phyloP scores from a whole-genome alignment of 2,797 vertebrate species.

The Diglossa cyanea region DNA sequence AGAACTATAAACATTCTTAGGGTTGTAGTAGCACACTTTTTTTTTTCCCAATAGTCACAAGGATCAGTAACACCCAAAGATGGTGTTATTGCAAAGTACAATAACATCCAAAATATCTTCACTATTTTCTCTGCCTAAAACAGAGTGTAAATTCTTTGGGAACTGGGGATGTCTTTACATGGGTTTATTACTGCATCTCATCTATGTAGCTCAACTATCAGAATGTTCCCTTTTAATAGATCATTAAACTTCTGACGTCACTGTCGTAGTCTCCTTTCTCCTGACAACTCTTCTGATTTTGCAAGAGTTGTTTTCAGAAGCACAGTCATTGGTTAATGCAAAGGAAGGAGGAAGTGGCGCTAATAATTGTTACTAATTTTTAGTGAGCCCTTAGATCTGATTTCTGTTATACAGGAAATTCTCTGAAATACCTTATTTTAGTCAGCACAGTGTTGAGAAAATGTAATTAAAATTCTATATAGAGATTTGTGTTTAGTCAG shows the following conservation, averaged over 20 bases:
- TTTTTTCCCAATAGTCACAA: accelerated
- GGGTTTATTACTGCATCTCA: neutral
- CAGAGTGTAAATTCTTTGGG: neutral
- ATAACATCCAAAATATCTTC: neutral
- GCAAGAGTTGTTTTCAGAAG: neutral
- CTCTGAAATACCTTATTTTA: neutral
- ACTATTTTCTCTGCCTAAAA: neutral
- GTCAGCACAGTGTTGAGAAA: neutral
- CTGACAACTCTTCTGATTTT: neutral
- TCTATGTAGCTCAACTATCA: neutral
- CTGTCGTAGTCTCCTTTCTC: neutral
- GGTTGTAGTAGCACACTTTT: neutral
- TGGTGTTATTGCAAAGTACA: neutral
- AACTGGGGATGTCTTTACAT: neutral
- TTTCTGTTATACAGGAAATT: neutral
- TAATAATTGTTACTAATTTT: neutral
- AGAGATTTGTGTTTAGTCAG: neutral
- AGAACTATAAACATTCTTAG: neutral
- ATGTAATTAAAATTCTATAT: neutral
- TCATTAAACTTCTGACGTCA: neutral
- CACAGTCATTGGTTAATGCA: neutral
- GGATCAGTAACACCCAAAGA: neutral
- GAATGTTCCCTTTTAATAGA: neutral
- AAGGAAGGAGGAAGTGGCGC: neutral
- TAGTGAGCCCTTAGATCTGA: neutral